phyloP scores from a whole-genome alignment of 2,113 vertebrate genomes.

The Saguinus imperator region DNA sequence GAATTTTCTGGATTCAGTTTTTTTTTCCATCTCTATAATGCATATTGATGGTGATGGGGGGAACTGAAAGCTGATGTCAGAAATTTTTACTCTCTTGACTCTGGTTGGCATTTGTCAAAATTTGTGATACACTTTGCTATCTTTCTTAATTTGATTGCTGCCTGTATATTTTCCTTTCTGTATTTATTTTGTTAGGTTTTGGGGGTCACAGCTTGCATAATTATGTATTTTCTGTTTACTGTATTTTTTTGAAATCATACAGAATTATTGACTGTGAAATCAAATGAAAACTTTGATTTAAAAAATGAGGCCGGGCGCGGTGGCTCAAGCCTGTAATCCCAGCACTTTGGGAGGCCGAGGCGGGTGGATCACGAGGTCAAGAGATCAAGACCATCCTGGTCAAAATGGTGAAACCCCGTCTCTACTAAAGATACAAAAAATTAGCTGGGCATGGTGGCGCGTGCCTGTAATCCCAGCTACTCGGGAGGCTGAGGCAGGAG shows the following conservation, averaged over 20 bases:
- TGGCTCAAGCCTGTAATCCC: too few species aligned
- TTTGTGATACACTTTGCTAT: not conserved
- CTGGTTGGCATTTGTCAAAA: not conserved
- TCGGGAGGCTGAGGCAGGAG: too few species aligned
- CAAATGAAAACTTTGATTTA: not conserved
- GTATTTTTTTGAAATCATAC: not conserved
- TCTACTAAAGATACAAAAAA: too few species aligned
- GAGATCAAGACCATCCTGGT: too few species aligned
- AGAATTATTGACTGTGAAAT: not conserved
- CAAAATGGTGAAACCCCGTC: too few species aligned
- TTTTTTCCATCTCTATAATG: not conserved
- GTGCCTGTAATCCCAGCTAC: too few species aligned
- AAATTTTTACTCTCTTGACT: not conserved
- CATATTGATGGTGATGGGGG: not conserved
- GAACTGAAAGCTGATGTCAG: not conserved
- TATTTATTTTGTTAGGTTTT: not conserved
- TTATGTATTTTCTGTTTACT: not conserved
- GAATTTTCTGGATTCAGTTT: not conserved
- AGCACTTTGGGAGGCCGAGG: too few species aligned
- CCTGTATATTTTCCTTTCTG: not conserved
- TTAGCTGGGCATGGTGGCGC: too few species aligned
- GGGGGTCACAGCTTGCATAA: not conserved
- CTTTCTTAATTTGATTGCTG: not conserved
- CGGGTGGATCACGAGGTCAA: too few species aligned
- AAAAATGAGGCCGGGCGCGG: too few species aligned